These are phyloP conservation scores for Vulpes lagopus DNA, from an alignment of 2,113 vertebrate species.

Conservation along the genomic window DNA sequence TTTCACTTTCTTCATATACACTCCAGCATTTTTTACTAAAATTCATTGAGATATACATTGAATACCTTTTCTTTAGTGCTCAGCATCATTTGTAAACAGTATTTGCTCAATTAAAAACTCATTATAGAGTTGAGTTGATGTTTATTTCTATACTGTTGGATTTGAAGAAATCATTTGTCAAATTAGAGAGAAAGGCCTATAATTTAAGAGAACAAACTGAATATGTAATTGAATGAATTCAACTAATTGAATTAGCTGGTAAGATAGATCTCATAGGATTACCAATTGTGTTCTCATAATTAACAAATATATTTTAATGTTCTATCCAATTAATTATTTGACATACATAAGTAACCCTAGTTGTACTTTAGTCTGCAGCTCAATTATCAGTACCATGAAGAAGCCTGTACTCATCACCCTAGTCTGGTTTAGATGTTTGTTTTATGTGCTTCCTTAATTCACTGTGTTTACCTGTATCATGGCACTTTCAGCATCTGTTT, in stretches of 20 bases:
- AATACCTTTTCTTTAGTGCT: background rate
- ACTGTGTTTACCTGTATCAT: background rate
- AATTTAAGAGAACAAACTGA: constrained; percentile 41
- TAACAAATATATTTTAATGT: background rate
- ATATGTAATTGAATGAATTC: constrained; percentile 13
- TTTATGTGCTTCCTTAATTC: background rate
- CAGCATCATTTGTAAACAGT: constrained; percentile 33
- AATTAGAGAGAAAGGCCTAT: background rate
- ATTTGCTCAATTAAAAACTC: constrained; percentile 50
- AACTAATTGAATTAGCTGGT: constrained; percentile 24
- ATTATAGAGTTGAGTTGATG: background rate
- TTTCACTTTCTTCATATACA: constrained; percentile 51
- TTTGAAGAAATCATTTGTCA: constrained; percentile 64
- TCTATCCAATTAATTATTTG: constrained; percentile 26
- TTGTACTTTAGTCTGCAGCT: constrained; percentile 41
- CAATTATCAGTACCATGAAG: background rate
- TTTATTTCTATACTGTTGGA: constrained; percentile 39
- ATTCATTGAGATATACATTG: constrained; percentile 19
- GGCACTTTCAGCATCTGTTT: background rate
- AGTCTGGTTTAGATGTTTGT: background rate
- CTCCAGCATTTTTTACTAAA: background rate
- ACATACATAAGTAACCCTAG: background rate
- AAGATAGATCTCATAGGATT: background rate
- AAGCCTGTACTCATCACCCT: background rate
- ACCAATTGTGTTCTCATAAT: constrained; percentile 32